phyloP scores from a whole-genome alignment of 2,888 invertebrate species.

The Thera britannica region DNA sequence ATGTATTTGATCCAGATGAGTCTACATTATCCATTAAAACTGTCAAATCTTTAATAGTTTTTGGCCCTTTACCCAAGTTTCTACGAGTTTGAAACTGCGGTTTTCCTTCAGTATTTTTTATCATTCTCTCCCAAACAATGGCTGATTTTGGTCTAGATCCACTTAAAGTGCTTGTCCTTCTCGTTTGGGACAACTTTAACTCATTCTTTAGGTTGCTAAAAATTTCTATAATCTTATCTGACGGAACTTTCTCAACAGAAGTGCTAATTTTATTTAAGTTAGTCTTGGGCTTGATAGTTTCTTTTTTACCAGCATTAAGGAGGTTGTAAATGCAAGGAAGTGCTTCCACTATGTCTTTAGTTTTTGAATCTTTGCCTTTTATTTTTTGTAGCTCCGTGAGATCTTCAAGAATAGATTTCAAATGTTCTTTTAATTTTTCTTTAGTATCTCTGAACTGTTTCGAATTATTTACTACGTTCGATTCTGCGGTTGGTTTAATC shows the following conservation, averaged over 20 bases:
- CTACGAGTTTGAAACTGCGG: slow-evolving; percentile 52
- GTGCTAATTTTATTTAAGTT: slow-evolving; percentile 29
- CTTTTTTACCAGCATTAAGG: slow-evolving; percentile 39
- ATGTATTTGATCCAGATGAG: slow-evolving; percentile 52
- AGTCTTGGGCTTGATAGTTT: background rate
- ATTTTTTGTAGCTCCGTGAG: slow-evolving; percentile 65
- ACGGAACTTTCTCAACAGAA: slow-evolving; percentile 24
- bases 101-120: slow-evolving; percentile 58
- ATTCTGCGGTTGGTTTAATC: slow-evolving; percentile 4
- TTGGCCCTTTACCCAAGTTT: slow-evolving; percentile 42
- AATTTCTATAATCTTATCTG: slow-evolving; percentile 56
- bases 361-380: slow-evolving; percentile 47
- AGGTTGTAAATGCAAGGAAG: slow-evolving; percentile 73
- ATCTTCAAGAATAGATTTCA: slow-evolving; percentile 71
- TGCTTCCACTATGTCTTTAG: slow-evolving; percentile 57
- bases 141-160: slow-evolving; percentile 62
- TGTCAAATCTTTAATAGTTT: slow-evolving; percentile 58
- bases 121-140: slow-evolving; percentile 66
- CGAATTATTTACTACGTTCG: slow-evolving; percentile 20
- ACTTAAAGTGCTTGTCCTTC: slow-evolving; percentile 49
- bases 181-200: slow-evolving; percentile 46
- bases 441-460: slow-evolving; percentile 54
- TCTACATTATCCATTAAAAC: slow-evolving; percentile 56
- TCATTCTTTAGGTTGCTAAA: slow-evolving; percentile 62
- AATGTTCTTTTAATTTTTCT: slow-evolving; percentile 67